phyloP scores from a whole-genome alignment of 1,140 invertebrate genomes.

The Caerostris darwini region DNA sequence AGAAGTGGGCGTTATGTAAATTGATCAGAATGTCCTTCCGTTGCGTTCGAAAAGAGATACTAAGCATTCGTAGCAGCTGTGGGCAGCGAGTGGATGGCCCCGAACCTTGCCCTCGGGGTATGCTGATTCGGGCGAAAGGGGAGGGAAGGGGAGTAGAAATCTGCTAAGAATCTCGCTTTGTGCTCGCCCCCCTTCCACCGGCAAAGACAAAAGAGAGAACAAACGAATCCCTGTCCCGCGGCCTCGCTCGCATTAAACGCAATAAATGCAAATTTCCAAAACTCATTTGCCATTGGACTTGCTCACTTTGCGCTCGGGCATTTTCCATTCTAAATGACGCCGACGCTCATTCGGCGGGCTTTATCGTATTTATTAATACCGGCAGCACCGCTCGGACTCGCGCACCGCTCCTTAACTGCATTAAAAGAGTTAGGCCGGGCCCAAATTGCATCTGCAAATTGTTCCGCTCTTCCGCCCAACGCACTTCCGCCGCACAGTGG shows the following conservation, averaged over 20 bases:
- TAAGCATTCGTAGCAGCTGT: too few species aligned
- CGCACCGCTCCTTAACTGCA: slow-evolving; percentile 56
- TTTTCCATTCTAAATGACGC: slow-evolving; percentile 70
- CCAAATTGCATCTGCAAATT: slow-evolving; percentile 76
- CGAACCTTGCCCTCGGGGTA: too few species aligned
- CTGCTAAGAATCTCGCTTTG: not conserved
- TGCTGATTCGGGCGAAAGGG: too few species aligned
- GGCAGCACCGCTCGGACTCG: not conserved
- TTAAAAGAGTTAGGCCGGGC: slow-evolving; percentile 73
- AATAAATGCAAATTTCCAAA: slow-evolving; percentile 77
- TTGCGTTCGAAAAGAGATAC: too few species aligned
- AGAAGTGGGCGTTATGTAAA: too few species aligned
- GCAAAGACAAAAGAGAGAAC: slow-evolving; percentile 71
- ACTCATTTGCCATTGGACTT: slow-evolving; percentile 75
- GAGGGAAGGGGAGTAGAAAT: too few species aligned
- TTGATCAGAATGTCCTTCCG: too few species aligned
- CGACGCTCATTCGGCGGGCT: slow-evolving; percentile 73
- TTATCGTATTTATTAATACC: slow-evolving; percentile 77
- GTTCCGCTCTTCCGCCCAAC: slow-evolving; percentile 54
- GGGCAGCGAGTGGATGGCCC: too few species aligned
- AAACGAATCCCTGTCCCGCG: slow-evolving; percentile 73
- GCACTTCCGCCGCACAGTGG: not conserved
- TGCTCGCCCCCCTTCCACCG: slow-evolving; percentile 37
- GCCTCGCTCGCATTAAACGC: slow-evolving; percentile 74
- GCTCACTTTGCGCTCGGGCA: slow-evolving; percentile 64